These are phyloP conservation scores for Macrosteles quadrilineatus DNA, from an alignment of 1,140 invertebrate species.

Conservation along the genomic window DNA sequence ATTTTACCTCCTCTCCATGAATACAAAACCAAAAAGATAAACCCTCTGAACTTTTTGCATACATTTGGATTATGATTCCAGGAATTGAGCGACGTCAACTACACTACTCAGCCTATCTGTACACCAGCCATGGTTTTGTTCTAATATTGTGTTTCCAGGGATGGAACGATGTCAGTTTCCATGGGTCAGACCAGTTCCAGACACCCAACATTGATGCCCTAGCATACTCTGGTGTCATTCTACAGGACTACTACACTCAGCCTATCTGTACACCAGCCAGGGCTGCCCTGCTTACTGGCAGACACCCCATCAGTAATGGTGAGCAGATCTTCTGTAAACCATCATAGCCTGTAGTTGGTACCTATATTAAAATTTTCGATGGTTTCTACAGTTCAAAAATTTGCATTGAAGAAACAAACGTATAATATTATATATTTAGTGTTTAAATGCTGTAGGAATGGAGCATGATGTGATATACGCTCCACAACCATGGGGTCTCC, in stretches of 20 bases:
- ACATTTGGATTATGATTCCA: too few species aligned
- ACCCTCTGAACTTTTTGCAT: too few species aligned
- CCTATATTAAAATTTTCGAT: too few species aligned
- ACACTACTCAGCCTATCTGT: too few species aligned
- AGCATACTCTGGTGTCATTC: constrained; percentile 53
- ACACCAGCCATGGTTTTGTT: too few species aligned
- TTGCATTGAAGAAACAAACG: too few species aligned
- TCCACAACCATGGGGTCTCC: constrained; percentile 70
- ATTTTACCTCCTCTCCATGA: too few species aligned
- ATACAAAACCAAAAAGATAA: too few species aligned
- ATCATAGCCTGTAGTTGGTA: too few species aligned
- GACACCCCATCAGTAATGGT: constrained; percentile 58
- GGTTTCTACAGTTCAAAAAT: too few species aligned
- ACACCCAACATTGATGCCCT: constrained; percentile 61
- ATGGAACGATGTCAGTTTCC: constrained; percentile 66
- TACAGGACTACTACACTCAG: constrained; percentile 56
- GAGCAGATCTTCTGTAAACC: constrained; percentile 16
- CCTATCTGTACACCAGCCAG: constrained; percentile 60
- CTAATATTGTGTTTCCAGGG: constrained; percentile 55
- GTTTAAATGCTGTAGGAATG: constrained; percentile 67
- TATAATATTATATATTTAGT: too few species aligned
- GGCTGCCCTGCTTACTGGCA: constrained; percentile 58
- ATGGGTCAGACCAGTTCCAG: constrained; percentile 61
- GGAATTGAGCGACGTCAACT: too few species aligned
- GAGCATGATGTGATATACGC: constrained; percentile 76